Evolutionary conservation across 2,113 vertebrate species (phyloP), one percentile per base, ranked within the genome.

Genomic region (Petrocephalus microphthalmus): DNA sequence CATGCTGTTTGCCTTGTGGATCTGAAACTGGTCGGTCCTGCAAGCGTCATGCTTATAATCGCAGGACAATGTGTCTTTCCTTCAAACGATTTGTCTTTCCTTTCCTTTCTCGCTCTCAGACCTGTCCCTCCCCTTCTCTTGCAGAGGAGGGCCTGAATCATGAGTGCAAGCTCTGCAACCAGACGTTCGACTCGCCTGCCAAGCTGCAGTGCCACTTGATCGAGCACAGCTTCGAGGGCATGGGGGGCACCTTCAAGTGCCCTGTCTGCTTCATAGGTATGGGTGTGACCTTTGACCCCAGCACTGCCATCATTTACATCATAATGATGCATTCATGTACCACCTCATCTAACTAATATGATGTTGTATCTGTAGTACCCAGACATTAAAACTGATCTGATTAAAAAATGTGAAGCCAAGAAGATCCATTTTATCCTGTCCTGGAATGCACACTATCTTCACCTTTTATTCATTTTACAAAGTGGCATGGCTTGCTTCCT

Each of bases 191-290:
- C 95, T 99, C 98, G 33, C 98, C 98, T 7, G 98, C 98, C 89
- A 99, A 99, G 92, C 97, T 99, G 88, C 98, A 99, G 94, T 99
- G 98, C 93, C 98, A 99, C 93, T 96, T 99, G 94, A 99, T 99
- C 90, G 98, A 99, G 94, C 98, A 99, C 96, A 99, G 98, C 95
- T 99, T 99, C 84, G 98, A 99, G 95, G 98, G 98, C 87, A 99
- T 99, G 98, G 98, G 98, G n/a, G 98, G 98, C 90, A 99, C 98
- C 90, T 99, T 99, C 95, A 99, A 99, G 94, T 99, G 98, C 91
- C 98, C 98, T 0, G 98, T 99, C 93, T 99, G 98, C 95, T 99
- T 99, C 92, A 99, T 97, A 97, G 98, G 98, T 98, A 94, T 57
- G 95, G 91, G 84, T 20, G 49, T 37, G 37, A 78, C 71, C 33